Evolutionary conservation across 1,140 invertebrate species (phyloP), one percentile per base, ranked within the genome.

Genomic region (Nomia melanderi): DNA sequence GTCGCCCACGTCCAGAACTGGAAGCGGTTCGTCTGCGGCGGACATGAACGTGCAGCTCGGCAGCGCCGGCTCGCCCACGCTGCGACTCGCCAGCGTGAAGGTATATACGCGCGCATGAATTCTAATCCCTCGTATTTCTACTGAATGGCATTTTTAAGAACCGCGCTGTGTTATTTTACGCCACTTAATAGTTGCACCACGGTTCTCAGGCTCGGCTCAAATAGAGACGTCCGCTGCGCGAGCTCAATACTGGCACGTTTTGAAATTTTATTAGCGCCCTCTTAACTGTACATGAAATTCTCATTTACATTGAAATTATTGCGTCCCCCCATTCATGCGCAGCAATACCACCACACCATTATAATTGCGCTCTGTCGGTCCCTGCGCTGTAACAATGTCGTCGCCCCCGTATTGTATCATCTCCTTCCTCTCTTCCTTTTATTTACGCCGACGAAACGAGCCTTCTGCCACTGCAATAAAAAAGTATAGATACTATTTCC

Each of bases 31-130:
- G 81, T 89, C 90, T 84, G 84, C 90, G 82, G 84, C 89, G 86
- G 91, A 93, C 84, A 93, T 93, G 93, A 93, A 94, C 90, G 91
- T 93, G 39, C 92, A 93, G 81, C 86, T 94, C 75, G 91, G 91
- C 77, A 92, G 88, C 81, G 87, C 90, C 65, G 90, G 91, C 80
- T 91, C 92, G 83, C 92, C 93, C 64, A 92, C 93, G 82, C 85
- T 93, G 86, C 91, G 93, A 82, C 89, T 93, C 64, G 87, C 91
- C 63, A 87, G 87, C 83, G 90, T 92, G 69, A 92, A 93, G 91
- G 91, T 92, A 89, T n/a, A n/a, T n/a, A n/a, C n/a, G n/a, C 47
- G 72, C 75, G 56, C 41, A 71, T 53, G 44, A 56, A 31, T 64
- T 56, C 29, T 62, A 23, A 63, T 71, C 23, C n/a, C n/a, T 14